phyloP scores from a whole-genome alignment of 2,888 invertebrate species.

The Agrotis puta region DNA sequence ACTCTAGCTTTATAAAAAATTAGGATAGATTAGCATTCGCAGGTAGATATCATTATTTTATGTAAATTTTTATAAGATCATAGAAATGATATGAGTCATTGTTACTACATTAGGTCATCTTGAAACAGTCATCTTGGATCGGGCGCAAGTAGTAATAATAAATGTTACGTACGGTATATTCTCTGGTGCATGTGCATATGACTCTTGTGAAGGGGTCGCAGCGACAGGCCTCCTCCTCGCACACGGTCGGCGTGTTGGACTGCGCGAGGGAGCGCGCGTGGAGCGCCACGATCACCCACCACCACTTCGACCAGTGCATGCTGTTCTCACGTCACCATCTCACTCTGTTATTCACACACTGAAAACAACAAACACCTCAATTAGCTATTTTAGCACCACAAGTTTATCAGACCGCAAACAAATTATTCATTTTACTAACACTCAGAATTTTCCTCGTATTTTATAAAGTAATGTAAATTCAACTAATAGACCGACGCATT shows the following conservation, averaged over 20 bases:
- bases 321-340: conserved; percentile 86
- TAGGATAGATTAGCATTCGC: conserved; percentile 22
- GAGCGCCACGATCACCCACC: conserved; percentile 79
- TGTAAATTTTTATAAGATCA: conserved; percentile 42
- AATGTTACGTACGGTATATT: conserved; percentile 81
- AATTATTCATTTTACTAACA: conserved; percentile 43
- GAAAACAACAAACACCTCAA: conserved; percentile 60
- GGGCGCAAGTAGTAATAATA: neutral
- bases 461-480: conserved; percentile 22
- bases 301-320: conserved; percentile 84
- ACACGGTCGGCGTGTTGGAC: conserved; percentile 81
- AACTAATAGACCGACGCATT: conserved; percentile 58
- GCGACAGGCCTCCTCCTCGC: conserved; percentile 90
- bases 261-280: conserved; percentile 76
- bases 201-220: conserved; percentile 91
- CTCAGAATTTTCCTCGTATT: conserved; percentile 27
- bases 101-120: conserved; percentile 33
- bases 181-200: conserved; percentile 90
- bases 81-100: conserved; percentile 42
- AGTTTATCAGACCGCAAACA: conserved; percentile 17
- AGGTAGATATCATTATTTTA: conserved; percentile 35
- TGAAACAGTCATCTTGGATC: neutral
- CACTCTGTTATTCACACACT: conserved; percentile 72
- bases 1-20: too few species aligned
- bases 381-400: conserved; percentile 27